These are phyloP conservation scores for Plebejus argus DNA, from an alignment of 2,888 invertebrate species.

Conservation along the genomic window DNA sequence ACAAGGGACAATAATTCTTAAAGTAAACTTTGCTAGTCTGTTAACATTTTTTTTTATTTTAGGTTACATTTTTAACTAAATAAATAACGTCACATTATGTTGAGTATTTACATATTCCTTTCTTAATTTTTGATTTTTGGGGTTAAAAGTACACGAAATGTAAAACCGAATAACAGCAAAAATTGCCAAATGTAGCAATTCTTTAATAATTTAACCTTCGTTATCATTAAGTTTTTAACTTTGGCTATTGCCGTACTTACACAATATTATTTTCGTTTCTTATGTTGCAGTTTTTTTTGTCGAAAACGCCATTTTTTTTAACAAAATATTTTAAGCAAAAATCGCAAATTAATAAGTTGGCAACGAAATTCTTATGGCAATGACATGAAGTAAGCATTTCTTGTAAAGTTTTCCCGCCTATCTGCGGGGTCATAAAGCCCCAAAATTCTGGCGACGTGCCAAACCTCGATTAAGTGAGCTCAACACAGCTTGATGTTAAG, in stretches of 20 bases:
- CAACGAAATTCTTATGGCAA: background rate
- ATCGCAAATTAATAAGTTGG: background rate
- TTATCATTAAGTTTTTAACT: too few relatives aligned
- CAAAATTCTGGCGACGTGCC: background rate
- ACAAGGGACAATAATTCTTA: background rate
- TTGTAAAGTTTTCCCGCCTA: conserved; percentile 9
- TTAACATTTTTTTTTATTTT: background rate
- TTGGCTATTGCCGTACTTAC: too few relatives aligned
- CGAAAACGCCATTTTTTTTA: background rate
- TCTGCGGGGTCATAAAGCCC: background rate
- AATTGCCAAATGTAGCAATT: too few relatives aligned
- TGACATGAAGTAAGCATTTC: conserved; percentile 9
- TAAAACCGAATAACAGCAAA: too few relatives aligned
- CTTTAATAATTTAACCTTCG: too few relatives aligned
- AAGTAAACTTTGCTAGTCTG: background rate
- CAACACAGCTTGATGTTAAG: background rate
- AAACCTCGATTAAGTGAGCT: background rate
- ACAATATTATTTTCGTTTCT: too few relatives aligned
- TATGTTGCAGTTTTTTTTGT: too few relatives aligned
- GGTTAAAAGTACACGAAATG: too few relatives aligned
- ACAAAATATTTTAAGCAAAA: background rate
- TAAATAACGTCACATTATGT: too few relatives aligned
- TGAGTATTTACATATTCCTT: too few relatives aligned
- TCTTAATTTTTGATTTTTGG: too few relatives aligned
- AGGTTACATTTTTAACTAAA: background rate